Percentiles rank a stretch among this genome's conserved stretches.
These are phyloP conservation scores for Tetragonula clypearis DNA, from an alignment of 1,140 invertebrate genomes.

Conservation along the genomic window DNA sequence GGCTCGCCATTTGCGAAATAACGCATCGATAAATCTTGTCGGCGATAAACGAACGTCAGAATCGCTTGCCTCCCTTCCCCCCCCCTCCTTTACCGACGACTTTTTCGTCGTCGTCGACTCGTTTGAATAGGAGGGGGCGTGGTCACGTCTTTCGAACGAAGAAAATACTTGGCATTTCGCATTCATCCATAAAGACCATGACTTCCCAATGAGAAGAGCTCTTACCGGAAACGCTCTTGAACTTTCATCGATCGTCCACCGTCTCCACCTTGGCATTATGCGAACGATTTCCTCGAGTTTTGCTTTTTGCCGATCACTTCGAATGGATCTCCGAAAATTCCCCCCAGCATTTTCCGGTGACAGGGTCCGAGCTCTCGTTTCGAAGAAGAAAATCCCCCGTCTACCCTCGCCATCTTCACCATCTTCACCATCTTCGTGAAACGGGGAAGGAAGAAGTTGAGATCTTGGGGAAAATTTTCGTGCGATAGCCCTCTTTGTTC, in stretches of 20 bases:
- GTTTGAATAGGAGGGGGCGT: slow-evolving; percentile 1
- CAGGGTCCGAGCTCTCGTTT: neutral
- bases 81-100: no score
- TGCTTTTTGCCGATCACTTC: no score
- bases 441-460: neutral
- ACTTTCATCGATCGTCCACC: slow-evolving; percentile 7
- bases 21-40: slow-evolving; percentile 57
- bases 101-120: neutral
- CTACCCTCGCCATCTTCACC: no score
- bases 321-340: neutral
- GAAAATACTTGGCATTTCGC: slow-evolving; percentile 37
- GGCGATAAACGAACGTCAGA: slow-evolving; percentile 51
- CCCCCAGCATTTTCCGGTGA: neutral
- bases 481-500: slow-evolving; percentile 31
- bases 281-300: neutral
- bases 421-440: neutral
- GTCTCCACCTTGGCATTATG: neutral
- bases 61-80: slow-evolving; percentile 45
- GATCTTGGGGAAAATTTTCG: slow-evolving; percentile 1
- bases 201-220: slow-evolving; percentile 13
- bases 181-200: slow-evolving; percentile 39
- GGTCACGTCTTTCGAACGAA: slow-evolving; percentile 17
- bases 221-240: slow-evolving; percentile 22
- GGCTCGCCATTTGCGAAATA: slow-evolving; percentile 67
- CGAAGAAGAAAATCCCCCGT: neutral